phyloP scores from a whole-genome alignment of 2,797 vertebrate genomes.

The Apodemus agrarius region DNA sequence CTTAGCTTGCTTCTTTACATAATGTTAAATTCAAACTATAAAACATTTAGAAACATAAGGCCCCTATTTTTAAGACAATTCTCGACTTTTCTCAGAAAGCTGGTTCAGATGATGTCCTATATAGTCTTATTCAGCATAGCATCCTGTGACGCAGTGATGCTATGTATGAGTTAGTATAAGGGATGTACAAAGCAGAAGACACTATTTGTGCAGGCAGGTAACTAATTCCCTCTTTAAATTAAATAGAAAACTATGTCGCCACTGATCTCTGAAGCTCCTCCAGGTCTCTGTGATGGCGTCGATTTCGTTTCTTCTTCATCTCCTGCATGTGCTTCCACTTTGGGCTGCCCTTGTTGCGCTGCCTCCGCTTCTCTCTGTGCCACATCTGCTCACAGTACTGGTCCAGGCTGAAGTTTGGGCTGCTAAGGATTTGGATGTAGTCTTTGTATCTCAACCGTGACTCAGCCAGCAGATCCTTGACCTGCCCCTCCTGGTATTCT shows the following conservation, averaged over 20 bases:
- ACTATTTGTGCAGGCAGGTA: conserved; percentile 64
- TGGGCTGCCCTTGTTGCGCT: conserved; percentile 89
- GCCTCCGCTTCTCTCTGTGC: conserved; percentile 93
- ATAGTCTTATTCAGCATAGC: conserved; percentile 67
- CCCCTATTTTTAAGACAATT: background rate
- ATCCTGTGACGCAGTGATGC: conserved; percentile 70
- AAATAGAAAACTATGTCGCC: conserved; percentile 83
- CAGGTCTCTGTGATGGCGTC: conserved; percentile 90
- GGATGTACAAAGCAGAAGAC: conserved; percentile 83
- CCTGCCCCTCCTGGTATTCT: conserved; percentile 86
- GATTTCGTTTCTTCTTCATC: conserved; percentile 95
- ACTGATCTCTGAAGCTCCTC: conserved; percentile 66
- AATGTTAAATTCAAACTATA: conserved; percentile 21
- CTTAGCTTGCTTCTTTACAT: conserved; percentile 33
- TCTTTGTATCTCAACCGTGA: conserved; percentile 95
- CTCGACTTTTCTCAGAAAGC: conserved; percentile 20
- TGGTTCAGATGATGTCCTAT: conserved; percentile 60
- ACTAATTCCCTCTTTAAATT: conserved; percentile 84
- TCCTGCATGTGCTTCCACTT: conserved; percentile 99
- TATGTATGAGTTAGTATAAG: conserved; percentile 77
- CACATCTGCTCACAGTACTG: conserved; percentile 98
- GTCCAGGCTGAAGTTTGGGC: conserved; percentile 93
- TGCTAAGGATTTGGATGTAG: conserved; percentile 95
- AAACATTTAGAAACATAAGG: conserved; percentile 23
- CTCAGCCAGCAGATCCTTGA: conserved; percentile 90